These are phyloP conservation scores for Drosophila buzzatii DNA, from an alignment of 2,888 invertebrate species.

Conservation along the genomic window DNA sequence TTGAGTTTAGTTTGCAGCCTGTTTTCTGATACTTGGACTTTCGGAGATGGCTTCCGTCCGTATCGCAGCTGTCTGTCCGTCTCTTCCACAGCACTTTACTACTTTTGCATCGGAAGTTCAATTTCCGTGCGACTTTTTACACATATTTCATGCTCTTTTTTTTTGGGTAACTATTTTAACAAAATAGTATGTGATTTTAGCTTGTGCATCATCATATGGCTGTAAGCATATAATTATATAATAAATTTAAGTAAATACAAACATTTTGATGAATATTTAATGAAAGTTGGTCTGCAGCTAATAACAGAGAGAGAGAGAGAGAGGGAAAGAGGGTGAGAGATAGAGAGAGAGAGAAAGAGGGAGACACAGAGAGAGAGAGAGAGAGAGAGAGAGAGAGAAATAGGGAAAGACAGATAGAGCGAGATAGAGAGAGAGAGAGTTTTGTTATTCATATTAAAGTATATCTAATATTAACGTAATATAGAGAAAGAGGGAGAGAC, in stretches of 20 bases:
- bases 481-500: too few relatives aligned
- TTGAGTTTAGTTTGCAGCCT: conserved; percentile 52
- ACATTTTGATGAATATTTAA: not conserved
- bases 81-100: conserved; percentile 51
- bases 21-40: conserved; percentile 53
- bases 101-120: conserved; percentile 70
- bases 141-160: not conserved
- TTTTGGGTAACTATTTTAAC: conserved; percentile 8
- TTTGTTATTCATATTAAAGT: too few relatives aligned
- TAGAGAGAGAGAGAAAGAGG: too few relatives aligned
- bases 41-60: conserved; percentile 55
- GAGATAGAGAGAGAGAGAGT: too few relatives aligned
- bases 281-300: not conserved
- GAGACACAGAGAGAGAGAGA: too few relatives aligned
- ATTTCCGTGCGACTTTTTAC: conserved; percentile 60
- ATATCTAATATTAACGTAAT: too few relatives aligned
- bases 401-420: too few relatives aligned
- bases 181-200: not conserved
- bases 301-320: too few relatives aligned
- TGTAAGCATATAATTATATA: not conserved
- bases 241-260: not conserved
- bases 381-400: too few relatives aligned
- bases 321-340: too few relatives aligned
- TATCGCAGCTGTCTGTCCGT: conserved; percentile 38
- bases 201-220: not conserved